Evolutionary conservation across 2,888 invertebrate genomes (phyloP).

Genomic region (Hypomecis punctinalis): DNA sequence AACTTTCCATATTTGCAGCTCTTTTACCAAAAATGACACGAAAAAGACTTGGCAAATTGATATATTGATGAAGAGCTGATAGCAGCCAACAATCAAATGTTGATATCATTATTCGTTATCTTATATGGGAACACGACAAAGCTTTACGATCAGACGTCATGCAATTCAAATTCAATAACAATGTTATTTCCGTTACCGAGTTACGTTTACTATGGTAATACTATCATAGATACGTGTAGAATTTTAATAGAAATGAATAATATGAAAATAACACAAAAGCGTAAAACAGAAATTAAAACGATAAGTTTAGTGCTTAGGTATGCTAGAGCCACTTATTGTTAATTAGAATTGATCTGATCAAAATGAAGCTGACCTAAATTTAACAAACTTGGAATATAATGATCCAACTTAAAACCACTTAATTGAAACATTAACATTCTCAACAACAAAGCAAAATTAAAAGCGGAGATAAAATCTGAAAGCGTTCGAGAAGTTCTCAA

Average conservation of each 20-base stretch:
- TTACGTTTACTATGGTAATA: slow-evolving; percentile 7
- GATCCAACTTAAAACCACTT: slow-evolving; percentile 25
- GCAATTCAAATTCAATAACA: slow-evolving; percentile 61
- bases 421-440: slow-evolving; percentile 34
- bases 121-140: slow-evolving; percentile 39
- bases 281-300: too few relatives aligned
- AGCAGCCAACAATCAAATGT: slow-evolving; percentile 3
- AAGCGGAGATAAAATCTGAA: slow-evolving; percentile 37
- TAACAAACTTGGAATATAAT: slow-evolving; percentile 7
- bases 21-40: too few relatives aligned
- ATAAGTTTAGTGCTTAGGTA: too few relatives aligned
- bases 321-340: too few relatives aligned
- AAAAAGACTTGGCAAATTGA: too few relatives aligned
- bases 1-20: too few relatives aligned
- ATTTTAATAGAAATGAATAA: too few relatives aligned
- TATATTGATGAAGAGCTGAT: not conserved
- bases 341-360: not conserved
- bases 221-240: too few relatives aligned
- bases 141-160: slow-evolving; percentile 54
- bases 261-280: too few relatives aligned
- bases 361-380: slow-evolving; percentile 10
- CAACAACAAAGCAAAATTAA: slow-evolving; percentile 40
- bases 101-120: slow-evolving; percentile 6
- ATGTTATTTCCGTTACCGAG: slow-evolving; percentile 24
- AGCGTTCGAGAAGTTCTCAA: slow-evolving; percentile 42